Percentiles rank a stretch among this genome's conserved stretches.
These are phyloP conservation scores for Artibeus jamaicensis DNA, from an alignment of 2,797 vertebrate genomes.

Conservation along the genomic window DNA sequence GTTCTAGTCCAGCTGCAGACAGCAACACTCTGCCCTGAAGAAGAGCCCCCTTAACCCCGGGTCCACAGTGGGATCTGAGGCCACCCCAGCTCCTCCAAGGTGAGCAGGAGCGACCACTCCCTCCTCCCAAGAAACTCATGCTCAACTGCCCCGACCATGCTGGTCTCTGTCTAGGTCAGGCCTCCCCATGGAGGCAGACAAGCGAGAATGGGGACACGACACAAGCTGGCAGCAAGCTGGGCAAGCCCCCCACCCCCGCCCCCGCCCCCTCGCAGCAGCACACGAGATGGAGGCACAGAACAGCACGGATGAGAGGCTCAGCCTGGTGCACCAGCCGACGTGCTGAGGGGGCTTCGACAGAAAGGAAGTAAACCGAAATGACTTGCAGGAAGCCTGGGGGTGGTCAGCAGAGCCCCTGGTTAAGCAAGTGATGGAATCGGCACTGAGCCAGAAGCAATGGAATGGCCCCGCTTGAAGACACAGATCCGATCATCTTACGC, in stretches of 20 bases:
- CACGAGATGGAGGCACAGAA: constrained; percentile 56
- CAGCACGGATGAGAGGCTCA: constrained; percentile 55
- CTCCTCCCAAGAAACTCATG: constrained; percentile 17
- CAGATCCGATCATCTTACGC: constrained; percentile 89
- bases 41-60: neutral
- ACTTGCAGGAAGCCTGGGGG: constrained; percentile 73
- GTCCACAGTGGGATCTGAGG: neutral
- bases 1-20: neutral
- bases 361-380: constrained; percentile 63
- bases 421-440: constrained; percentile 74
- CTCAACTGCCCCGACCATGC: neutral
- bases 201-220: constrained; percentile 69
- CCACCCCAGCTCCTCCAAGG: neutral
- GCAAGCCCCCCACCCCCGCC: constrained; percentile 32
- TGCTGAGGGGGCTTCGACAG: constrained; percentile 56
- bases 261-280: neutral
- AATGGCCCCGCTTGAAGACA: constrained; percentile 84
- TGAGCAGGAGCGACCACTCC: neutral
- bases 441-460: constrained; percentile 84
- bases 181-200: constrained; percentile 20
- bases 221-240: constrained; percentile 62
- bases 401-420: constrained; percentile 64
- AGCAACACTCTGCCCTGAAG: neutral
- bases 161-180: neutral
- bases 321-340: constrained; percentile 76